These are phyloP conservation scores for Neodiprion fabricii DNA, from an alignment of 1,140 invertebrate species.

Conservation along the genomic window DNA sequence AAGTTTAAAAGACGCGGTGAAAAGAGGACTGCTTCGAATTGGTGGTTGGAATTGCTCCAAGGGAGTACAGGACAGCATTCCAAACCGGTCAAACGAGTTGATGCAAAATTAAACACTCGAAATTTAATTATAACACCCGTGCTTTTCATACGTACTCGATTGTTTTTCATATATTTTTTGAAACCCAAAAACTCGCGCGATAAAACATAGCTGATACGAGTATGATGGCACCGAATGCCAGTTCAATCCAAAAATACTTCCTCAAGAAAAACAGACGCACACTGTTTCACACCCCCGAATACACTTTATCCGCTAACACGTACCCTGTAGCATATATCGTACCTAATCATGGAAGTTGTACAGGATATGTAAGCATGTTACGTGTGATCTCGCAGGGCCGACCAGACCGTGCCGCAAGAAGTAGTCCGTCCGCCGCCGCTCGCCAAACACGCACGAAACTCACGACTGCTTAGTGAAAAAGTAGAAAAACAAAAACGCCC, in stretches of 20 bases:
- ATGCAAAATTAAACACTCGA: too few species aligned
- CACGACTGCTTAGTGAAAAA: constrained; percentile 49
- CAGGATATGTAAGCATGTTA: neutral
- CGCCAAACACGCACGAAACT: constrained; percentile 37
- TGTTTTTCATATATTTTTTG: too few species aligned
- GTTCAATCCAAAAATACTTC: too few species aligned
- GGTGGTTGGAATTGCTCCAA: neutral
- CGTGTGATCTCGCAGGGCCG: constrained; percentile 49
- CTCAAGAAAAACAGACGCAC: too few species aligned
- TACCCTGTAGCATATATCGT: too few species aligned
- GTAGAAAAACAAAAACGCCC: constrained; percentile 31
- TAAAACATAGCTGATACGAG: too few species aligned
- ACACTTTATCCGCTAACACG: too few species aligned
- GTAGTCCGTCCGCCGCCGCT: constrained; percentile 61
- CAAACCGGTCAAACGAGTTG: neutral
- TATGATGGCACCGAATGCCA: too few species aligned
- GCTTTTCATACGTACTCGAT: too few species aligned
- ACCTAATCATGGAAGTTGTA: neutral
- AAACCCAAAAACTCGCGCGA: too few species aligned
- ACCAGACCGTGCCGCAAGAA: constrained; percentile 61
- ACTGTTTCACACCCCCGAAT: too few species aligned
- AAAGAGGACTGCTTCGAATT: neutral
- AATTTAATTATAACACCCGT: too few species aligned
- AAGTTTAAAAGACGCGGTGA: neutral
- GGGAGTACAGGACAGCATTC: neutral